Base-by-base conservation (phyloP, 2,113 vertebrate species). In the Felis catus region DNA sequence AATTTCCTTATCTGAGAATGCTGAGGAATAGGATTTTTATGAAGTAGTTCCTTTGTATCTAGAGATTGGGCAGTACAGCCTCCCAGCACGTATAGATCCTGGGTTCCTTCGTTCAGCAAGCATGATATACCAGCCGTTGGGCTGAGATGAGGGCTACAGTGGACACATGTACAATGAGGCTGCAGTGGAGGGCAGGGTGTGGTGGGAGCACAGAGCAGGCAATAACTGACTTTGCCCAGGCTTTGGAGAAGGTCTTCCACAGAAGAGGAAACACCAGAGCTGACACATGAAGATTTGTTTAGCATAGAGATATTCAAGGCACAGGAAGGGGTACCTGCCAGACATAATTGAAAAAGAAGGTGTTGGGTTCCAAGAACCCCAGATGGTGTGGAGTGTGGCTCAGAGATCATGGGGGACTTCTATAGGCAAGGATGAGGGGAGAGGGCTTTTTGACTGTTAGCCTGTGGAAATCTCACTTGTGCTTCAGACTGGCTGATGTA, bases 1-100 rank as follows among this genome's bases (percentile, higher is more conserved):
- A 85, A 94, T 89, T 81, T 97, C 36, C 82, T 70, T 95, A 61
- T 73, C 78, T 81, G 63, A 80, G 78, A 93, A 78, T 73, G 41
- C 63, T 83, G 79, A 96, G 53, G 53, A 80, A 53, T 94, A 61
- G 33, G 58, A 80, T 88, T 93, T 89, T 82, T 94, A 19, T 94
- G 45, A 84, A 65, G 3, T 70, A 45, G 25, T 36, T 97, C 68
- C 73, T 85, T 0, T 71, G 80, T 76, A n/a, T 86, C 55, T 90
- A 45, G 71, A 93, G 36, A 93, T 48, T 71, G 27, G 71, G 10
- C 33, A 91, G 6, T 66, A 70, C 27, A 89, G 45, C 27, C 53
- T 85, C 48, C 41, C 15, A 66, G 41, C 33, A 85, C 48, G 29
- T 19, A 27, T 58, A 66, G 61, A 79, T 88, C 48, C 48, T 88